Evolutionary conservation across 37 sponge, comb jelly and placozoan species (phyloP).

Genomic region (Corticium candelabrum): DNA sequence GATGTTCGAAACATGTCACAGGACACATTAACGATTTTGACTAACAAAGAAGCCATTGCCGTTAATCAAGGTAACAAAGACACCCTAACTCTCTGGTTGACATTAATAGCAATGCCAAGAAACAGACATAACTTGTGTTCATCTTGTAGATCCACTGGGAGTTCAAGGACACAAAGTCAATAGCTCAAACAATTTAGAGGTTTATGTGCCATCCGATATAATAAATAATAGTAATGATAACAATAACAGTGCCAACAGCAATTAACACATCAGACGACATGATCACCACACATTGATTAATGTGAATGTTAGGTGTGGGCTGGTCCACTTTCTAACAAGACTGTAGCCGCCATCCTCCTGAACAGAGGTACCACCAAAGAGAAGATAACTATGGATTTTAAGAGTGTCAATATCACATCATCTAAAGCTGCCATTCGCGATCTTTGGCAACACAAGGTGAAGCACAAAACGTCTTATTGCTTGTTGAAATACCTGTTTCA

Average conservation of each 20-base stretch:
- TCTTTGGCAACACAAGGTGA: slow-evolving; percentile 53
- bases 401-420: slow-evolving; percentile 23
- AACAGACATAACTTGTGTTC: background rate
- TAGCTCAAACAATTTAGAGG: slow-evolving; percentile 18
- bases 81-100: background rate
- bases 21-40: slow-evolving; percentile 60
- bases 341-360: slow-evolving; percentile 44
- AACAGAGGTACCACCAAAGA: slow-evolving; percentile 23
- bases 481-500: too few species aligned
- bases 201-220: too few species aligned
- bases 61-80: slow-evolving; percentile 58
- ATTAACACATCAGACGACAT: too few species aligned
- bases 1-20: slow-evolving; percentile 41
- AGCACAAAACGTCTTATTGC: too few species aligned
- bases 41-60: slow-evolving; percentile 73
- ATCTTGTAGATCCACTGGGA: slow-evolving; percentile 12
- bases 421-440: slow-evolving; percentile 22
- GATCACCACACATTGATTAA: too few species aligned
- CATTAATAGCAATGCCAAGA: background rate
- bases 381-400: slow-evolving; percentile 31
- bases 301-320: too few species aligned
- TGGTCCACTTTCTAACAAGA: slow-evolving; percentile 29
- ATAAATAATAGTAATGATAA: too few species aligned
- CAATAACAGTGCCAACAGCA: too few species aligned
- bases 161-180: slow-evolving; percentile 41